A percentile compares a stretch with the other conserved stretches of the same genome.
Conservation (phyloP, 2,888 invertebrate genomes). For the Ormyrus labotus region DNA sequence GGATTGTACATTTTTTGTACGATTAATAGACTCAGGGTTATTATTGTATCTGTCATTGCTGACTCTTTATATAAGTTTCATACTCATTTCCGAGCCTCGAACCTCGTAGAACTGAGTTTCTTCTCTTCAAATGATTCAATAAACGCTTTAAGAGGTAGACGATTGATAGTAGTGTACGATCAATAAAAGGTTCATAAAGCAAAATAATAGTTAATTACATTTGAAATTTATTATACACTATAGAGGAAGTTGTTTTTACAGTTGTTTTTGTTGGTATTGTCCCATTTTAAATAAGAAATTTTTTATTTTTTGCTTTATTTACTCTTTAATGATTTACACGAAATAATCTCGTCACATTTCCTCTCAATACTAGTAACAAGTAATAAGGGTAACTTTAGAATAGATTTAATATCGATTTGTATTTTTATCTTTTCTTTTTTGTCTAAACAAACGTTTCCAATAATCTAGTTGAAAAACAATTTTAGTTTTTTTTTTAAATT, state of each 20-base stretch:
- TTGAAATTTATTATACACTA: not conserved
- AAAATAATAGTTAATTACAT: conserved; percentile 1
- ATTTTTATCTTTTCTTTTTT: conserved; percentile 13
- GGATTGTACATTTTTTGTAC: conserved; percentile 46
- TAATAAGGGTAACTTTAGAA: conserved; percentile 38
- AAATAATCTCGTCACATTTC: conserved; percentile 51
- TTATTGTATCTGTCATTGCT: conserved; percentile 41
- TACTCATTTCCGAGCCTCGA: conserved; percentile 45
- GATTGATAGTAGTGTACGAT: conserved; percentile 44
- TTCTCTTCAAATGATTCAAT: conserved; percentile 44
- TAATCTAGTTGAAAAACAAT: too few species aligned
- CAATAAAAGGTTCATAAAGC: conserved; percentile 33
- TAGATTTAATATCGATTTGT: conserved; percentile 43
- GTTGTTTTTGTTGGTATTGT: not conserved
- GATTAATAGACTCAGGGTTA: conserved; percentile 46
- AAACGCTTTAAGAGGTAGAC: conserved; percentile 51
- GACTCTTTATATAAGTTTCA: conserved; percentile 45
- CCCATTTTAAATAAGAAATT: not conserved
- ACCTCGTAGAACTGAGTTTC: conserved; percentile 46
- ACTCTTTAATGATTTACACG: conserved; percentile 40
- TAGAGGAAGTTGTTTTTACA: too few species aligned
- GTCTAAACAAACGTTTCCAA: too few species aligned
- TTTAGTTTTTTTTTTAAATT: not conserved
- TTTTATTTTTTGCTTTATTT: conserved; percentile 24
- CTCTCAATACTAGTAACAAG: conserved; percentile 49